A percentile compares a stretch with the other conserved stretches of the same genome.
phyloP scores from a whole-genome alignment of 2,888 invertebrate genomes.

The Hyles lineata region DNA sequence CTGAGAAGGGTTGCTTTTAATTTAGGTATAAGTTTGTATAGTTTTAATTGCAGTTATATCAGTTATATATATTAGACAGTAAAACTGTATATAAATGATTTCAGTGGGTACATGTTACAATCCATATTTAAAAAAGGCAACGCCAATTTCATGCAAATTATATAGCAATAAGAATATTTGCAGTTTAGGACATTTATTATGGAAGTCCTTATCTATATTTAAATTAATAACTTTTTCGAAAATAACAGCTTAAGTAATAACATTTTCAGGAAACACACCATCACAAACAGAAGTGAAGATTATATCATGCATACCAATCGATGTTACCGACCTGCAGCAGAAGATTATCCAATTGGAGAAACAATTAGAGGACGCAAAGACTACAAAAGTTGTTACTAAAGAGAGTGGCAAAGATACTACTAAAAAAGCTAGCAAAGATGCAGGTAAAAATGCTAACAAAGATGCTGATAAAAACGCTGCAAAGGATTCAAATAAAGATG shows the following conservation, averaged over 20 bases:
- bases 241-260: too few relatives aligned
- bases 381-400: constrained; percentile 14
- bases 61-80: too few relatives aligned
- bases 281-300: constrained; percentile 80
- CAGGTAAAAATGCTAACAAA: not conserved
- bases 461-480: not conserved
- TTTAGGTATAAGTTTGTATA: constrained; percentile 58
- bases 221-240: too few relatives aligned
- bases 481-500: not conserved
- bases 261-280: constrained; percentile 69
- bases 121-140: too few relatives aligned
- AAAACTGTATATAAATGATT: too few relatives aligned
- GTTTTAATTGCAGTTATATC: not conserved
- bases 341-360: constrained; percentile 67
- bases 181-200: too few relatives aligned
- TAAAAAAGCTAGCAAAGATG: not conserved
- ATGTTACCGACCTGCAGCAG: constrained; percentile 76
- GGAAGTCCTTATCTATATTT: too few relatives aligned
- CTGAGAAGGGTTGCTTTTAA: constrained; percentile 71
- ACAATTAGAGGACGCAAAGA: constrained; percentile 53
- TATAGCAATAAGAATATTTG: too few relatives aligned
- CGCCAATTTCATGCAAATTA: too few relatives aligned
- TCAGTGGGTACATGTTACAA: too few relatives aligned
- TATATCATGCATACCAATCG: constrained; percentile 79
- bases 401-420: constrained; percentile 20